Evolutionary conservation across 2,888 invertebrate species (phyloP), one percentile per base, ranked within the genome.

Genomic region (Tipula unca): DNA sequence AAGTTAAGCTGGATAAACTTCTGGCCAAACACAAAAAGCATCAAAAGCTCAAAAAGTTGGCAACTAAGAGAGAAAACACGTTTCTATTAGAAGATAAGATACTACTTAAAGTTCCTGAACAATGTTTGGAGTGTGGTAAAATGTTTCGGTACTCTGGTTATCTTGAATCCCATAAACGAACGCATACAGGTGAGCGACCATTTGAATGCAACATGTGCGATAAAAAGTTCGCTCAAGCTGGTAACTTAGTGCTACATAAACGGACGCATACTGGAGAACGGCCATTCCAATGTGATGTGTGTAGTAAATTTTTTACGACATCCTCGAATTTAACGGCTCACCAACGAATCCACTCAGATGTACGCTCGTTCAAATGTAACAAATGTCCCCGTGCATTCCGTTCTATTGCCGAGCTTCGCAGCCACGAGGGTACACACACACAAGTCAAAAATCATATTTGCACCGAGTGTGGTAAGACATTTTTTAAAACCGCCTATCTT

Each of bases 101-200:
- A 36, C 85, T 86, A 5, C 86, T 88, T 10, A 88, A 88, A 86
- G 86, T 87, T 29, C 88, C 88, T 3, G 89, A 89, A 54, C 88
- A 89, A 35, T 89, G 89, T 83, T 87, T 87, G 29, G 88, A 89
- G 54, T 89, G 89, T 86, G 89, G 88, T 0, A 89, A 89, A 86
- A 86, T 87, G 29, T 90, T 89, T 86, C 87, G 87, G 42, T 89
- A 89, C 42, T 87, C 87, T 35, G 88, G 89, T 5, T 89, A 89
- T 86, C 87, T 90, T 84, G 89, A 89, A 86, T 87, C 88, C 8
- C 89, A 89, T 86, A 87, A 88, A 86, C 87, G 89, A 29, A 88
- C 88, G 2, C 89, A 89, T 87, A 88, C 88, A 0, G 89, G 89
- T 13, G 89, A 89, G 85, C 89, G 88, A 85, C 88, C 89, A 8